A percentile compares a stretch with the other conserved stretches of the same genome.
phyloP scores from a whole-genome alignment of 1,140 invertebrate genomes.

The Cataglyphis hispanica region DNA sequence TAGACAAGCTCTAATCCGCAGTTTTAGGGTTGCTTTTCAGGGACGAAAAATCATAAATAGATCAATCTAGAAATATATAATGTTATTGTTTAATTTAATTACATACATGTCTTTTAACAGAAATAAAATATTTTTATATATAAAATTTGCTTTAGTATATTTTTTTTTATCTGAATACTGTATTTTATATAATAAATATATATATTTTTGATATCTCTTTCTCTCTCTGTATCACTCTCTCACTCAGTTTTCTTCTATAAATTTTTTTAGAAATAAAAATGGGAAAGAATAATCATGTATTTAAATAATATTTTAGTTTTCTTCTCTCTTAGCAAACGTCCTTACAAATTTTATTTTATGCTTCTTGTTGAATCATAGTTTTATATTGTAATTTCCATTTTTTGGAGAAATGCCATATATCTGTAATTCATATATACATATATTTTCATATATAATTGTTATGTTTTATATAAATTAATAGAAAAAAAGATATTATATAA shows the following conservation, averaged over 20 bases:
- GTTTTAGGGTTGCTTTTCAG: conserved; percentile 75
- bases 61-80: conserved; percentile 11
- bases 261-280: conserved; percentile 3
- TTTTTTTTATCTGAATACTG: background rate
- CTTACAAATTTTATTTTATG: conserved; percentile 13
- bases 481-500: background rate
- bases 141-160: conserved; percentile 1
- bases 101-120: background rate
- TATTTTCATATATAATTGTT: background rate
- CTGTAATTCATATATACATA: conserved; percentile 67
- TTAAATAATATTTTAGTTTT: background rate
- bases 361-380: conserved; percentile 4
- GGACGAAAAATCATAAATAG: conserved; percentile 36
- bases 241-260: background rate
- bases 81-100: background rate
- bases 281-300: background rate
- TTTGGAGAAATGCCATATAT: conserved; percentile 71
- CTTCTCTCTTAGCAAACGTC: background rate
- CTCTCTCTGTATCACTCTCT: too few relatives aligned
- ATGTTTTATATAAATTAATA: background rate
- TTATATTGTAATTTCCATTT: conserved; percentile 72
- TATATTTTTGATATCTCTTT: background rate
- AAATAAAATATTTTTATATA: background rate
- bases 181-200: conserved; percentile 6
- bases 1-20: conserved; percentile 72